Percentiles rank a stretch among this genome's conserved stretches.
phyloP scores from a whole-genome alignment of 2,113 vertebrate species.

The Alligator sinensis region DNA sequence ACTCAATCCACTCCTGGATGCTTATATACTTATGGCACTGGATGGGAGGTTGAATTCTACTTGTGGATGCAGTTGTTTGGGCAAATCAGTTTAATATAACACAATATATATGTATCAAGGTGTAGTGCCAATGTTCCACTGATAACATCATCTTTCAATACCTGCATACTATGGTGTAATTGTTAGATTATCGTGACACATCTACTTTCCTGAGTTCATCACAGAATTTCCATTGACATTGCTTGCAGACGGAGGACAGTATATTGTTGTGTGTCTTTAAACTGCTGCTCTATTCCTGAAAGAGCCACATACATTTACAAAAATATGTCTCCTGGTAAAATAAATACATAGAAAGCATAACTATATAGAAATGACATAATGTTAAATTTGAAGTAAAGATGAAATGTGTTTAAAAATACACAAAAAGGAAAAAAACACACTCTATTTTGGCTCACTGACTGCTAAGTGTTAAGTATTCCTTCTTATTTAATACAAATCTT shows the following conservation, averaged over 20 bases:
- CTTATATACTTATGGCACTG: rapidly evolving
- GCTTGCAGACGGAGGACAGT: background rate
- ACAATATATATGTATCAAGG: background rate
- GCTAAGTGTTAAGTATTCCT: background rate
- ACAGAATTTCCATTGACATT: background rate
- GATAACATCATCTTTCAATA: background rate
- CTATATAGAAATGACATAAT: background rate
- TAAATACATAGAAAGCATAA: background rate
- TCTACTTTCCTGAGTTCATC: background rate
- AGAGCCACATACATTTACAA: background rate
- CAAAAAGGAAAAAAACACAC: background rate
- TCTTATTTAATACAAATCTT: slow-evolving; percentile 26
- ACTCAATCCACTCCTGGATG: background rate
- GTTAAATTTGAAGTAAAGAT: background rate
- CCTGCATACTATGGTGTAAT: background rate
- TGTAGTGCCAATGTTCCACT: background rate
- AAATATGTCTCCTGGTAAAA: background rate
- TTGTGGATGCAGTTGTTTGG: too few relatives aligned
- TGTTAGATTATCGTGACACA: background rate
- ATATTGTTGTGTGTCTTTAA: background rate
- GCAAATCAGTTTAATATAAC: too few relatives aligned
- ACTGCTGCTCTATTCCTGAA: background rate
- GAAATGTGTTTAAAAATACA: background rate
- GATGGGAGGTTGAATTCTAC: background rate
- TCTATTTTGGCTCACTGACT: background rate